A percentile compares a stretch with the other conserved stretches of the same genome.
phyloP scores from a whole-genome alignment of 2,888 invertebrate genomes.

The Aleiodes alternator region DNA sequence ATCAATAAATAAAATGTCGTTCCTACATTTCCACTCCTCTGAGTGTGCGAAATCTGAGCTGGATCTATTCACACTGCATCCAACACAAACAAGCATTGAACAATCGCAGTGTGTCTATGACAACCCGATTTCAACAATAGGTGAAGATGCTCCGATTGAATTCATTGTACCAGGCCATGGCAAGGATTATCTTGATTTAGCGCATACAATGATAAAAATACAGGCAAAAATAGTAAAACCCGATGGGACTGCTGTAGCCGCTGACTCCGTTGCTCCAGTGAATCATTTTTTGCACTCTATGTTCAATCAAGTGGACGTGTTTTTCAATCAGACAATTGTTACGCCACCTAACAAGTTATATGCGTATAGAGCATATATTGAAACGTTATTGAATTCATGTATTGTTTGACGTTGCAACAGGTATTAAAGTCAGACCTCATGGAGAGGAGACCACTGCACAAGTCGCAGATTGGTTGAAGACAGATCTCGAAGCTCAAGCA shows the following conservation, averaged over 20 bases:
- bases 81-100: too few species aligned
- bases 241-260: too few species aligned
- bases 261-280: too few species aligned
- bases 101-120: not conserved
- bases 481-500: conserved; percentile 60
- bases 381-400: not conserved
- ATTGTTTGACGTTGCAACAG: conserved; percentile 54
- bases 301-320: too few species aligned
- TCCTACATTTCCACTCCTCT: not conserved
- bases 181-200: not conserved
- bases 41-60: not conserved
- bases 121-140: not conserved
- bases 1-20: conserved; percentile 2
- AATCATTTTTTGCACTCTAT: too few species aligned
- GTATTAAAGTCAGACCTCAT: conserved; percentile 48
- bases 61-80: not conserved
- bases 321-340: too few species aligned
- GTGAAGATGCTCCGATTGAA: not conserved
- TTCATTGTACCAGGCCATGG: conserved; percentile 7
- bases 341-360: too few species aligned
- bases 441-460: conserved; percentile 40
- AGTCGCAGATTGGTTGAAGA: too few species aligned
- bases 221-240: not conserved
- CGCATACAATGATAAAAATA: not conserved
- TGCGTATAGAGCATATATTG: conserved; percentile 1